Base-by-base conservation (phyloP, 2,797 vertebrate species). In the Gymnodraco acuticeps region DNA sequence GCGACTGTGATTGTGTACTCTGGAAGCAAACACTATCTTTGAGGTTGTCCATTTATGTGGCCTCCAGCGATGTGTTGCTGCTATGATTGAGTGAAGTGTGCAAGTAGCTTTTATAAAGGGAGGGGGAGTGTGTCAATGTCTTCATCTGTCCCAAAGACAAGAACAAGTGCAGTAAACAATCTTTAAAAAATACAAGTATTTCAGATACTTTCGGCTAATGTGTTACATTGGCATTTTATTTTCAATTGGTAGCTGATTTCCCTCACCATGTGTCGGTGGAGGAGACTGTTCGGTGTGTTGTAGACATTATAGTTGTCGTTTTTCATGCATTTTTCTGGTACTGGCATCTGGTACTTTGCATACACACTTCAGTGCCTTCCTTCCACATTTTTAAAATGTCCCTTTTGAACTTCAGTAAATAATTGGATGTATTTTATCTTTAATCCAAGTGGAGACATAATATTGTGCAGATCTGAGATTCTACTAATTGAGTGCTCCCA, bases 31-130 rank as follows among this genome's bases (percentile, higher is more conserved):
- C 47, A 19, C 7, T 42, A 11, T 62, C 16, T 85, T 73, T 80
- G 47, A 85, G 75, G 70, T n/a, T 62, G 55, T 66, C 65, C 65
- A 58, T 75, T 65, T 56, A 73, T 66, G 64, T 38, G 12, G 38
- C 38, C 20, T 74, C 58, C 19, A 20, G 71, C 4, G 19, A 59
- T 61, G 60, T 43, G 53, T 72, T 69, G 8, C 31, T 55, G 56
- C 15, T 14, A 5, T 53, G 42, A 54, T 65, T 52, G 42, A 63
- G 41, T 4, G 42, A 42, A 33, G 69, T 27, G 55, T 53, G 19
- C 73, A 31, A 55, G 17, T 33, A 9, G 20, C 38, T 69, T 63
- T 42, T 11, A 3, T 17, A 10, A 31, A 54, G 31, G 15, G 20
- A 20, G 15, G 45, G 15, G 10, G 11, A 47, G 10, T 41, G 33